phyloP scores from a whole-genome alignment of 2,888 invertebrate species.

The Campoplex nolae region DNA sequence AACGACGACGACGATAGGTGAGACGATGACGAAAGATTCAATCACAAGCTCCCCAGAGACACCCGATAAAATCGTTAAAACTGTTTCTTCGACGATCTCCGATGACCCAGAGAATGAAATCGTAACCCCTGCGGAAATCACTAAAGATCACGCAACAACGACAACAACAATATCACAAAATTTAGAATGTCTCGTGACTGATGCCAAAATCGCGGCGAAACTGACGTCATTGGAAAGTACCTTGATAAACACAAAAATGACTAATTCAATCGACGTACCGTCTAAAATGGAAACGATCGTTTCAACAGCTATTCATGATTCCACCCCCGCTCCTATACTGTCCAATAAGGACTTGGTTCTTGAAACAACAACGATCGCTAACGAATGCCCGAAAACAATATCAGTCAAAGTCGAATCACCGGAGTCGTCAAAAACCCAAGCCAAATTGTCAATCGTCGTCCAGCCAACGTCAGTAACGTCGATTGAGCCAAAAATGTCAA shows the following conservation, averaged over 20 bases:
- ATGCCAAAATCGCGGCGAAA: constrained; percentile 80
- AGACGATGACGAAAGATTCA: constrained; percentile 7
- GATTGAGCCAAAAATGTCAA: constrained; percentile 78
- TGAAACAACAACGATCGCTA: neutral
- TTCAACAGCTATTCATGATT: constrained; percentile 1
- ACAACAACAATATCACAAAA: constrained; percentile 61
- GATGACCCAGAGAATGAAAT: constrained; percentile 67
- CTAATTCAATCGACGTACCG: constrained; percentile 58
- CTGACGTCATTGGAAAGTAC: constrained; percentile 73
- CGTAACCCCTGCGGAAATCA: constrained; percentile 68
- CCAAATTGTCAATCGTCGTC: constrained; percentile 75
- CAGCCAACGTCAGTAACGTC: constrained; percentile 78
- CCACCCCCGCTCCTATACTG: neutral
- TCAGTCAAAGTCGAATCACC: constrained; percentile 26
- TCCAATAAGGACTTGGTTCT: neutral
- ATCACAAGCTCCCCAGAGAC: constrained; percentile 12
- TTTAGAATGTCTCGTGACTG: constrained; percentile 78
- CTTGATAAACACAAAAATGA: constrained; percentile 33
- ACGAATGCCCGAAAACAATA: constrained; percentile 32
- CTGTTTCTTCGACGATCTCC: constrained; percentile 54
- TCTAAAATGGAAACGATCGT: constrained; percentile 48
- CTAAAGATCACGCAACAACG: constrained; percentile 69
- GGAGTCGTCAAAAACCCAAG: constrained; percentile 40
- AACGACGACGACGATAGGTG: constrained; percentile 4
- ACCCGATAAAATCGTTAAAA: constrained; percentile 54